Base-by-base conservation (phyloP, 2,888 invertebrate genomes). In the Didymodactylos carnosus region DNA sequence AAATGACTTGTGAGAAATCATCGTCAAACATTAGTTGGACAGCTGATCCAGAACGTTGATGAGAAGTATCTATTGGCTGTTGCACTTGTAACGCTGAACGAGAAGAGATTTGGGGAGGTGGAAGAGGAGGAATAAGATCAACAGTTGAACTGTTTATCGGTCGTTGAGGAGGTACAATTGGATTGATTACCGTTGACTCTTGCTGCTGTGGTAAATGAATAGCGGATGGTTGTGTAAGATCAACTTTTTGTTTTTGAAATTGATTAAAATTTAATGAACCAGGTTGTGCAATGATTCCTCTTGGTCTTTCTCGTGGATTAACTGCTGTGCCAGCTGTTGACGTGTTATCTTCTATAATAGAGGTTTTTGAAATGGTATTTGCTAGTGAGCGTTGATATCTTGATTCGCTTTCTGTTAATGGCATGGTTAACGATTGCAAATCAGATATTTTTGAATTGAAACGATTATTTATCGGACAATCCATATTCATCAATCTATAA, bases 391-490 rank as follows among this genome's bases (percentile, higher is more conserved):
- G n/a, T 16, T 35, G 70, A 62, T 74, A 40, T 27, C 69, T 51
- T 53, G 53, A 71, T 53, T 74, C 74, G 16, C 29, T 71, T 13
- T 74, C 74, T 10, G 53, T 74, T 23, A 72, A 46, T 71, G 74
- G 74, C 14, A 43, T 25, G 8, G 29, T 10, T 27, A 74, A n/a
- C 19, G 23, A 4, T 25, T 46, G n/a, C 19, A 71, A 62, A 62
- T 71, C 69, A 14, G 74, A 71, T 39, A 72, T 71, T 71, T 69
- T 62, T 29, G 53, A 53, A 43, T 46, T 41, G 41, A 40, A 70
- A 23, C 27, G 41, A 43, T 91, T 91, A 82, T 88, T 88, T 76
- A 91, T 88, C 73, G 90, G 90, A 84, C 88, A 89, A 70, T 89
- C 88, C 81, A 87, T 88, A 76, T 88, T 88, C 75, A 86, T 82